phyloP scores from a whole-genome alignment of 2,113 vertebrate species.

The Steatornis caripensis region DNA sequence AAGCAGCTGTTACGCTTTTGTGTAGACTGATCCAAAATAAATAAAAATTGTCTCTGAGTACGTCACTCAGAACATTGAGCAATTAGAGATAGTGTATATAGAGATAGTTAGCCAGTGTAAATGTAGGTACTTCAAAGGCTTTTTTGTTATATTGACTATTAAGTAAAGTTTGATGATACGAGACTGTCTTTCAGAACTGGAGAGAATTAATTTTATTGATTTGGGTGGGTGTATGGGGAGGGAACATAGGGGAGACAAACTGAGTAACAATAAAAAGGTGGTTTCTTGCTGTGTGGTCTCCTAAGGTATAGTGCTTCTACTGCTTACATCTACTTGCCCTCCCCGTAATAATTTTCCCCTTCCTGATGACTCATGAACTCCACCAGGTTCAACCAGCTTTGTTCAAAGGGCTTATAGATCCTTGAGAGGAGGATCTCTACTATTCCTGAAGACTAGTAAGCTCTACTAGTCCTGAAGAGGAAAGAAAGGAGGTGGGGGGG shows the following conservation, averaged over 20 bases:
- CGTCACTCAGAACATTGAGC: neutral
- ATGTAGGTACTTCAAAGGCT: neutral
- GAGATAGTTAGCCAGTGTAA: neutral
- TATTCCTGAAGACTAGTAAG: neutral
- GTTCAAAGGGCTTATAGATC: neutral
- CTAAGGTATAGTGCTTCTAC: neutral
- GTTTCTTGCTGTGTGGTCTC: neutral
- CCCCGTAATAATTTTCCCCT: neutral
- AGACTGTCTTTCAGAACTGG: neutral
- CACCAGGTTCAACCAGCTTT: neutral
- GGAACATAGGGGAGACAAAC: neutral
- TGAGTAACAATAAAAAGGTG: too few species aligned
- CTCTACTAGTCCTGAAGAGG: too few species aligned
- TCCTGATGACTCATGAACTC: neutral
- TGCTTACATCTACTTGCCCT: neutral
- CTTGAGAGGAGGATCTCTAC: neutral
- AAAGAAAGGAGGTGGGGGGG: too few species aligned
- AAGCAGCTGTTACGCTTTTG: neutral
- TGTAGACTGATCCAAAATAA: slow-evolving; percentile 29
- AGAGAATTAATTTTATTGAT: neutral
- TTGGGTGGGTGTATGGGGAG: neutral
- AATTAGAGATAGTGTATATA: neutral
- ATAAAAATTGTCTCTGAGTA: neutral
- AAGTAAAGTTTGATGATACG: neutral
- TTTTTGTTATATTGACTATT: neutral